A percentile compares a stretch with the other conserved stretches of the same genome.
These are phyloP conservation scores for Prinia subflava DNA, from an alignment of 2,113 vertebrate species.

Conservation along the genomic window DNA sequence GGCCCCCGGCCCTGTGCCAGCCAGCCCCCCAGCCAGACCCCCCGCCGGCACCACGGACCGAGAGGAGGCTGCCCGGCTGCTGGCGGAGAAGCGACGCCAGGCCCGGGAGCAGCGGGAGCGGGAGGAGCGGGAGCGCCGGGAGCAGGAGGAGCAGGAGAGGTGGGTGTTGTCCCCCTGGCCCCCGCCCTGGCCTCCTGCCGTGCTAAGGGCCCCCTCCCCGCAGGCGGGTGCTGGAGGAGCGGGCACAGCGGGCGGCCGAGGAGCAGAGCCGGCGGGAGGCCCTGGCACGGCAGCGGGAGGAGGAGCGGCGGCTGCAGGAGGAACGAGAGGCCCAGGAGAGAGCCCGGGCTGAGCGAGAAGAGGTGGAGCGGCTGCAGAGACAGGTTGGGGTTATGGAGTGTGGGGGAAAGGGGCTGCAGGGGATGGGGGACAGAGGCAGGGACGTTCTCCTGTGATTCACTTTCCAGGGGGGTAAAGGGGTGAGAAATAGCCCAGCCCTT, in stretches of 20 bases:
- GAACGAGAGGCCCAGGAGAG: constrained; percentile 74
- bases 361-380: constrained; percentile 87
- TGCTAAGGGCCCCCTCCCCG: neutral
- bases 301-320: constrained; percentile 71
- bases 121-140: constrained; percentile 85
- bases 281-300: constrained; percentile 72
- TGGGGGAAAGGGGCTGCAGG: neutral
- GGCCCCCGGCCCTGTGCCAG: neutral
- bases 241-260: constrained; percentile 84
- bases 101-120: constrained; percentile 91
- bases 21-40: constrained; percentile 75
- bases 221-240: constrained; percentile 82
- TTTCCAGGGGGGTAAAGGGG: neutral
- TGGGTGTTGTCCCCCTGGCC: constrained; percentile 47
- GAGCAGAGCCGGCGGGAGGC: constrained; percentile 79
- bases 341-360: constrained; percentile 82
- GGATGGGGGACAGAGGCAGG: neutral
- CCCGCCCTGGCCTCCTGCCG: accelerated
- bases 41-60: constrained; percentile 88
- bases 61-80: constrained; percentile 87
- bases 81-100: constrained; percentile 89
- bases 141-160: constrained; percentile 88
- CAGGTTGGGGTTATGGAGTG: constrained; percentile 70
- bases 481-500: neutral
- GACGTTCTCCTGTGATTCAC: neutral